Evolutionary conservation across 2,797 vertebrate species (phyloP), one percentile per base, ranked within the genome.

Genomic region (Gallinago solitaria): DNA sequence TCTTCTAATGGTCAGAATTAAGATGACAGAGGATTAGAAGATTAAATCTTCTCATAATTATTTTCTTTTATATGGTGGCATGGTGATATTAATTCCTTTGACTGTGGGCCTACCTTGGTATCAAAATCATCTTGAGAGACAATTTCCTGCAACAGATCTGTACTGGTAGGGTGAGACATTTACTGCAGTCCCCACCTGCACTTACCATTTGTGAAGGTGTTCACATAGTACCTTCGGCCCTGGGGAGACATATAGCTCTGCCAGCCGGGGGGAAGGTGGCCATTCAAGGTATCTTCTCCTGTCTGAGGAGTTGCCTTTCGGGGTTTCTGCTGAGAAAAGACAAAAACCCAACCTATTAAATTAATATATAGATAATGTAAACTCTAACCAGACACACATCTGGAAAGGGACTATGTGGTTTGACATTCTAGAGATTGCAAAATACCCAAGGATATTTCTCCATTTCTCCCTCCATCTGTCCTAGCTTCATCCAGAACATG

Each of bases 201-300:
- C 99, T 99, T 97, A 99, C 99, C 99, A 25, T 99, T 99, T 79
- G 98, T 99, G 91, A 98, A 92, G 60, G 99, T 99, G 98, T 99
- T 99, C 97, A 99, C 99, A 23, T 99, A 99, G 97, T 99, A 99
- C 78, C 97, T 98, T 64, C 98, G 98, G 13, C 99, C 99, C 95
- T 99, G 99, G 35, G 99, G 99, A 35, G 99, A 99, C 98, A 99
- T 98, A 97, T 99, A 99, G 98, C 99, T 99, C 74, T 98, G 99
- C 99, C 99, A 99, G 64, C 99, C 99, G 1, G 98, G 98, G 59
- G 99, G 99, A 56, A 99, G 98, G 39, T 98, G 61, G 95, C 91
- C 95, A 16, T 97, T 97, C 89, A 96, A 98, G 96, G 90, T 97
- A 53, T 99, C 99, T 91, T 99, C 99, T 79, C 98, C 98, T 2